Evolutionary conservation across 2,113 vertebrate species (phyloP).

Genomic region (Pantherophis guttatus): DNA sequence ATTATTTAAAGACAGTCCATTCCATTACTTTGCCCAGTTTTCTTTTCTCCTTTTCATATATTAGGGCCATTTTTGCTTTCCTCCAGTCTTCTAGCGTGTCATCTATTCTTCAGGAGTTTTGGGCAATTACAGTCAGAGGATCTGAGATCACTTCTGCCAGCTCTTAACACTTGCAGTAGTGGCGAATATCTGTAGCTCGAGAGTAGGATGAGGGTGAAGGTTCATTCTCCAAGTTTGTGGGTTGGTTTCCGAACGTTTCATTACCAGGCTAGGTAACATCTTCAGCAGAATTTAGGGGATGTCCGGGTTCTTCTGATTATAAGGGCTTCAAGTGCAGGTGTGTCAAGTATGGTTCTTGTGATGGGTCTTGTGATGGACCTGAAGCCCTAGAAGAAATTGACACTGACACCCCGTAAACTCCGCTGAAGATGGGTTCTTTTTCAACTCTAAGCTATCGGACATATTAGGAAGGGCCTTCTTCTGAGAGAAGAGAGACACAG

Average conservation of each 20-base stretch:
- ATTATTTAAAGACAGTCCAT: neutral
- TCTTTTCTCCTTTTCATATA: neutral
- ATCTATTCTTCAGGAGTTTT: neutral
- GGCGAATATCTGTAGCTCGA: no score
- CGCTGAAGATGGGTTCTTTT: neutral
- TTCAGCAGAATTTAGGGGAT: no score
- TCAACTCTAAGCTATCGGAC: neutral
- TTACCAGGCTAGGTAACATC: no score
- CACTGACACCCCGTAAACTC: no score
- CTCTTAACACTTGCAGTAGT: neutral
- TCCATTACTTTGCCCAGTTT: neutral
- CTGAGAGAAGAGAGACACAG: neutral
- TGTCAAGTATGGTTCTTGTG: no score
- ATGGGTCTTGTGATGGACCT: no score
- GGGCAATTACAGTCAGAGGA: neutral
- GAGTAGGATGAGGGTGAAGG: no score
- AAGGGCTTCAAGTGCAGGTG: no score
- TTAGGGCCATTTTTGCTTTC: neutral
- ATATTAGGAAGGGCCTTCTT: neutral
- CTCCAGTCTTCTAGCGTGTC: neutral
- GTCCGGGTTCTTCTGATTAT: no score
- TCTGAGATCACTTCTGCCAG: neutral
- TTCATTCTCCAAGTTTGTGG: no score
- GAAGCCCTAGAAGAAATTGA: no score
- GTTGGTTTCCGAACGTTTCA: no score